phyloP scores from a whole-genome alignment of 2,797 vertebrate species.

The Threskiornis aethiopicus region DNA sequence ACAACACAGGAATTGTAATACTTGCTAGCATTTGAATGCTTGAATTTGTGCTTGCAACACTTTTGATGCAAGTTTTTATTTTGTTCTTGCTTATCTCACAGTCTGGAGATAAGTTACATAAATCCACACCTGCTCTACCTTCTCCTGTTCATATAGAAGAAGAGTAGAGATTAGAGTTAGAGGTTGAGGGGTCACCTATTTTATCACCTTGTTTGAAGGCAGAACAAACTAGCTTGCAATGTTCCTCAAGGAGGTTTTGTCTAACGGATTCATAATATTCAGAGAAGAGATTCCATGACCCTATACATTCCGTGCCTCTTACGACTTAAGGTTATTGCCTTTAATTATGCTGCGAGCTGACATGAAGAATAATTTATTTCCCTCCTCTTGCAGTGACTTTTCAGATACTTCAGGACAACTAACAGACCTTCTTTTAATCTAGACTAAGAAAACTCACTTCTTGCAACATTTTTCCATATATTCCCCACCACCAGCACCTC shows the following conservation, averaged over 20 bases:
- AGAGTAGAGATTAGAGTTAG: neutral
- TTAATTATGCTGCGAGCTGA: neutral
- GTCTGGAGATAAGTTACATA: neutral
- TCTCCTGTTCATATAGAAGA: neutral
- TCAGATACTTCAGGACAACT: neutral
- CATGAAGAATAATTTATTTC: neutral
- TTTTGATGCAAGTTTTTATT: neutral
- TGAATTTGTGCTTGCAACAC: neutral
- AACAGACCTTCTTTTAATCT: neutral
- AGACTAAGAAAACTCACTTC: neutral
- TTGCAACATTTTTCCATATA: neutral
- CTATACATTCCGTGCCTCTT: rapidly evolving
- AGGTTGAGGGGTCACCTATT: neutral
- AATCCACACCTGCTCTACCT: neutral
- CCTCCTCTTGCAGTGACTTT: neutral
- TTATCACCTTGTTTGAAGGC: neutral
- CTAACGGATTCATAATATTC: neutral
- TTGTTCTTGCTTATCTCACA: neutral
- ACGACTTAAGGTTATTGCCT: neutral
- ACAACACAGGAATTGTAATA: neutral
- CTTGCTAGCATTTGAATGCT: neutral
- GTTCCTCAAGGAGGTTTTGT: neutral
- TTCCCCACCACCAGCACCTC: neutral
- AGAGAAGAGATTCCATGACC: neutral
- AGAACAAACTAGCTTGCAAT: neutral